A percentile compares a stretch with the other conserved stretches of the same genome.
Evolutionary conservation across 2,113 vertebrate genomes (phyloP).

Genomic region (Boulengeromyrus knoepffleri): DNA sequence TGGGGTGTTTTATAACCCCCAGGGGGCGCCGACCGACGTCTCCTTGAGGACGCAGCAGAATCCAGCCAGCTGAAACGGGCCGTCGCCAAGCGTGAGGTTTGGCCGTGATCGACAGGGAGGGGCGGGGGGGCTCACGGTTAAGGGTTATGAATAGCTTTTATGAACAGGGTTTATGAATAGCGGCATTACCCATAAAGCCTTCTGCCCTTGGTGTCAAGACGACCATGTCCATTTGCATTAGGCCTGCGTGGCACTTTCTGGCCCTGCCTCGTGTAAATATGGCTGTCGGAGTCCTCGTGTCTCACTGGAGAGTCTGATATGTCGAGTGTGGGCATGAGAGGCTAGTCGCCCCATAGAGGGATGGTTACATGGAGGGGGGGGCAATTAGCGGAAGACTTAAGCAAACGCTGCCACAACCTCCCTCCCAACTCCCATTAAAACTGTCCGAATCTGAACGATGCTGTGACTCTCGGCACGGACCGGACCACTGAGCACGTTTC

Average conservation of each 20-base stretch:
- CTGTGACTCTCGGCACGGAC: not conserved
- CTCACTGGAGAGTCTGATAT: not conserved
- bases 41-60: conserved; percentile 27
- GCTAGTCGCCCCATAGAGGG: not conserved
- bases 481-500: not conserved
- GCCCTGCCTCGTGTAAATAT: conserved; percentile 1
- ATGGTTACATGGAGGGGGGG: not conserved
- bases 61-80: conserved; percentile 26
- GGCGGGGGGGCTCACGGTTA: conserved; percentile 16
- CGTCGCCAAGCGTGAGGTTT: conserved; percentile 30
- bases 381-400: not conserved
- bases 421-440: not conserved
- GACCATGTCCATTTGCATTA: conserved; percentile 34
- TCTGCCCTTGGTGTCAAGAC: conserved; percentile 32
- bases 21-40: not conserved
- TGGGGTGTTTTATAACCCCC: not conserved
- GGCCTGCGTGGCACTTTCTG: conserved; percentile 23
- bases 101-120: conserved; percentile 28
- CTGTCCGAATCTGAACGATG: not conserved
- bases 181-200: conserved; percentile 17
- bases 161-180: conserved; percentile 33
- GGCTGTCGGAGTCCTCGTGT: not conserved
- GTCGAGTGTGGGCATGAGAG: not conserved
- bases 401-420: not conserved
- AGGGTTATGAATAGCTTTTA: conserved; percentile 35